A percentile compares a stretch with the other conserved stretches of the same genome.
phyloP scores from a whole-genome alignment of 1,140 invertebrate genomes.

The Drosophila carrolli region DNA sequence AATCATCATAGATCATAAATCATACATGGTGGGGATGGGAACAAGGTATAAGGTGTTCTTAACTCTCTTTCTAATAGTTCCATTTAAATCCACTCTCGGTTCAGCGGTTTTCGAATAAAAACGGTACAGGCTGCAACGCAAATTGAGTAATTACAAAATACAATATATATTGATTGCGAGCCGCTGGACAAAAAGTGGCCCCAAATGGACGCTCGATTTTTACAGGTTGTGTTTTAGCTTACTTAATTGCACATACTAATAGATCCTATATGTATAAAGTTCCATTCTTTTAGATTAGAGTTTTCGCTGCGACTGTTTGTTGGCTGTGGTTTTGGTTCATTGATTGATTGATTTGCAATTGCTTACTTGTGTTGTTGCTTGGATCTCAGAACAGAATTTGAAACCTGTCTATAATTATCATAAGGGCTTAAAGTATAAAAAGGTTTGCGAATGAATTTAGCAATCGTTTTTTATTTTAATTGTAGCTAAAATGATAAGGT shows the following conservation, averaged over 20 bases:
- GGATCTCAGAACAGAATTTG: conserved; percentile 54
- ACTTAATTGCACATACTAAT: conserved; percentile 75
- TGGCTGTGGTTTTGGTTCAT: conserved; percentile 42
- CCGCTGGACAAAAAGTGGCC: background rate
- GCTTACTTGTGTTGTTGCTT: conserved; percentile 24
- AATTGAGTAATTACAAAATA: conserved; percentile 4
- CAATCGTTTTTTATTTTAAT: conserved; percentile 14
- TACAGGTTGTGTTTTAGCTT: conserved; percentile 27
- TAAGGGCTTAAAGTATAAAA: conserved; percentile 20
- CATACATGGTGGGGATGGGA: conserved; percentile 3
- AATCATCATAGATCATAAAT: conserved; percentile 14
- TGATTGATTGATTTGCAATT: conserved; percentile 49
- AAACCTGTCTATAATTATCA: conserved; percentile 60
- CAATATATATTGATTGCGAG: background rate
- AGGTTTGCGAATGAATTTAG: conserved; percentile 10
- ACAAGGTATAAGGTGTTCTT: background rate
- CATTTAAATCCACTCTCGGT: background rate
- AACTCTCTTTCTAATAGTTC: background rate
- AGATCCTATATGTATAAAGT: conserved; percentile 45
- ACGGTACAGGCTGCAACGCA: background rate
- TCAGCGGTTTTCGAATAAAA: conserved; percentile 2
- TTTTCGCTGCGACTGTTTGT: conserved; percentile 17
- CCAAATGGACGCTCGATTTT: conserved; percentile 11
- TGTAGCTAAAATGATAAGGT: conserved; percentile 42
- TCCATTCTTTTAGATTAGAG: conserved; percentile 20